A percentile compares a stretch with the other conserved stretches of the same genome.
Conservation (phyloP, 2,888 invertebrate genomes). For the Erpobdella octoculata region DNA sequence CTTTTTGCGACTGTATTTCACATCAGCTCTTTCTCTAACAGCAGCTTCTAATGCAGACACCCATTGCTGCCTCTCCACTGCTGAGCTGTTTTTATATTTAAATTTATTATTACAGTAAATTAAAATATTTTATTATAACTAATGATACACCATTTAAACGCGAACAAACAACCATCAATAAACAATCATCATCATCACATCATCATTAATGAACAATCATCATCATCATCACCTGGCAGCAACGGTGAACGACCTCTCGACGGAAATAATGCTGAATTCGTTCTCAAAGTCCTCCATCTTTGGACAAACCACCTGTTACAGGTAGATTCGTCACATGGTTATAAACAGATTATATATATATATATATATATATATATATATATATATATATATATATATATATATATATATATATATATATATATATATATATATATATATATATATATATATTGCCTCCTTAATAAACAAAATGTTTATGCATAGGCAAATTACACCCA, state of each 20-base stretch:
- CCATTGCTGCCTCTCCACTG: not conserved
- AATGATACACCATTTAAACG: not conserved
- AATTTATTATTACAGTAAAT: not conserved
- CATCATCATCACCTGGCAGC: conserved; percentile 53
- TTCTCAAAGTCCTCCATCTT: conserved; percentile 54
- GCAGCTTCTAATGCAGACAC: not conserved
- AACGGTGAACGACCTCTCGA: conserved; percentile 57
- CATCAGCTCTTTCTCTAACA: not conserved
- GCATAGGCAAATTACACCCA: no score
- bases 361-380: no score
- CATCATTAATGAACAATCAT: not conserved
- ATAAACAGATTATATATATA: no score
- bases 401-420: no score
- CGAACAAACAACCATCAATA: not conserved
- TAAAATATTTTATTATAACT: conserved; percentile 38
- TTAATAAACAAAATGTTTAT: no score
- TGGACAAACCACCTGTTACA: conserved; percentile 41
- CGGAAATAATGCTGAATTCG: conserved; percentile 58
- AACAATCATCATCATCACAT: not conserved
- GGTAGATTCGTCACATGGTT: no score
- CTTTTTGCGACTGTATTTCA: not conserved
- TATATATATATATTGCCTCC: no score
- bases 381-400: no score
- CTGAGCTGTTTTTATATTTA: not conserved
- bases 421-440: no score